phyloP scores from a whole-genome alignment of 2,888 invertebrate genomes.

The Polyommatus iphigenia region DNA sequence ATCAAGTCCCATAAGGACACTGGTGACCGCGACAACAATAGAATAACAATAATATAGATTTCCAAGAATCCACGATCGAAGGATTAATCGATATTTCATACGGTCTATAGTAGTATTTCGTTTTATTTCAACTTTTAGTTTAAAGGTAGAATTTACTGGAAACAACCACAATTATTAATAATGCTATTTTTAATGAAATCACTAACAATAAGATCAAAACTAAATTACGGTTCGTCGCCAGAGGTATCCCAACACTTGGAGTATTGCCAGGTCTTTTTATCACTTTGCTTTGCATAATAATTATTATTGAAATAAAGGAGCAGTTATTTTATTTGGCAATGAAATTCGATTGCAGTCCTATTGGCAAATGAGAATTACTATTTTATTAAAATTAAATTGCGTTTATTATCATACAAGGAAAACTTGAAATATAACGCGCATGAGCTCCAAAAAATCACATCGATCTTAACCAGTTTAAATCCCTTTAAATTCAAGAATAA shows the following conservation, averaged over 20 bases:
- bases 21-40: too few relatives aligned
- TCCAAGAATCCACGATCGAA: too few relatives aligned
- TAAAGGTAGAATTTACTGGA: too few relatives aligned
- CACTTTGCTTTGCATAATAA: conserved; percentile 35
- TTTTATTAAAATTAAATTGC: neutral
- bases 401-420: too few relatives aligned
- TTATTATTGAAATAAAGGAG: conserved; percentile 35
- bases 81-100: too few relatives aligned
- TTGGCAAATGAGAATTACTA: neutral
- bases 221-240: conserved; percentile 38
- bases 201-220: conserved; percentile 36
- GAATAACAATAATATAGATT: too few relatives aligned
- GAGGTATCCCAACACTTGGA: conserved; percentile 36
- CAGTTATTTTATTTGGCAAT: conserved; percentile 33
- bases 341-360: conserved; percentile 24
- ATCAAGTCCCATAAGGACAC: too few relatives aligned
- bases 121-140: too few relatives aligned
- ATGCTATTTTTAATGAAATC: conserved; percentile 17
- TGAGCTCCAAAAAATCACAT: neutral
- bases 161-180: neutral
- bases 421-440: too few relatives aligned
- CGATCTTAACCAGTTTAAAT: neutral
- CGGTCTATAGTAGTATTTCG: too few relatives aligned
- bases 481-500: too few relatives aligned
- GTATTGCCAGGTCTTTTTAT: conserved; percentile 31